Evolutionary conservation across 2,888 invertebrate species (phyloP).

Genomic region (Frankliniella fusca): DNA sequence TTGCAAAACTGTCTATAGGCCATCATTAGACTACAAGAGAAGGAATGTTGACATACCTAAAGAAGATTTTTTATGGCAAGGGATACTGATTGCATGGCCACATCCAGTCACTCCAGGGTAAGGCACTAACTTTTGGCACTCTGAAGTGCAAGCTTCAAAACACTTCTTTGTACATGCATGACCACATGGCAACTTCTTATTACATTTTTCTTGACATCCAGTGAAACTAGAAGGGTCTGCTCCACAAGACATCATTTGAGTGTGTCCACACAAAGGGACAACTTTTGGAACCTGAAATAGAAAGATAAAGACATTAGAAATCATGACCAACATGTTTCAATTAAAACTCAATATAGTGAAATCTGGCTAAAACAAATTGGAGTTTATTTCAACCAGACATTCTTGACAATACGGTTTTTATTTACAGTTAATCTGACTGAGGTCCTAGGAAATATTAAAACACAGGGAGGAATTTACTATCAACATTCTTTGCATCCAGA

Average conservation of each 20-base stretch:
- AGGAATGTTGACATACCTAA: not conserved
- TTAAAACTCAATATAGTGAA: too few relatives aligned
- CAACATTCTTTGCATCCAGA: too few relatives aligned
- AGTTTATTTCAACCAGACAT: too few relatives aligned
- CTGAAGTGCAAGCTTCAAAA: not conserved
- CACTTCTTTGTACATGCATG: not conserved
- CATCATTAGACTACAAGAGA: not conserved
- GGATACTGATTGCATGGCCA: not conserved
- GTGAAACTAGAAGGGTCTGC: not conserved
- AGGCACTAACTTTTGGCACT: not conserved
- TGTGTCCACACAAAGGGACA: slow-evolving; percentile 45
- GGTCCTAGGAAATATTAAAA: too few relatives aligned
- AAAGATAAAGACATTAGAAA: not conserved
- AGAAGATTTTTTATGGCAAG: not conserved
- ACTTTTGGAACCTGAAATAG: not conserved
- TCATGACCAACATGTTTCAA: too few relatives aligned
- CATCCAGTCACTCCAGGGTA: not conserved
- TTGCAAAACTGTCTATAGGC: not conserved
- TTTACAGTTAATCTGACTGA: too few relatives aligned
- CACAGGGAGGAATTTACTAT: too few relatives aligned
- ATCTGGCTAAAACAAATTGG: too few relatives aligned
- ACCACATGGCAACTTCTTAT: not conserved
- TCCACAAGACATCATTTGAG: not conserved
- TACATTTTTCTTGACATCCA: not conserved
- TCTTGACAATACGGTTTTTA: too few relatives aligned